Base-by-base conservation (phyloP, 2,113 vertebrate species). In the Oncorhynchus gorbuscha region DNA sequence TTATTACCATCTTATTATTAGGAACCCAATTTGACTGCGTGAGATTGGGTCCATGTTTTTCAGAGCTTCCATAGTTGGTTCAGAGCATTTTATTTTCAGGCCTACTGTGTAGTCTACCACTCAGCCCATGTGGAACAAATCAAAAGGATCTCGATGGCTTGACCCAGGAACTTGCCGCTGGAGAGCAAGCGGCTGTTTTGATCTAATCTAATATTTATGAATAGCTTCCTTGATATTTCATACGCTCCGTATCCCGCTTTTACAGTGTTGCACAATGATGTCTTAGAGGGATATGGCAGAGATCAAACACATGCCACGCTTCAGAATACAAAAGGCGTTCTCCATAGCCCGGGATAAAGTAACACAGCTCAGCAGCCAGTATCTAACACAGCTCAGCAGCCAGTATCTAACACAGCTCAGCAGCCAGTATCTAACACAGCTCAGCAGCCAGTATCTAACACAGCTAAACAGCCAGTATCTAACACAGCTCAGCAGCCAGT, bases 121-220 rank as follows among this genome's bases (percentile, higher is more conserved):
- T 81, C 74, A 80, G 86, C 69, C 80, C 79, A 84, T 84, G 77
- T 66, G 75, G 75, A 75, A 72, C 67, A 81, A 89, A 87, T 89
- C 79, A 86, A 87, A 89, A 80, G 68, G 77, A 87, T 83, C 81
- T 79, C 80, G 84, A 86, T 80, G 83, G 76, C 82, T 84, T 92
- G 89, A 93, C 90, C 89, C 86, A 75, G 84, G 85, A 89, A 86
- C 89, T 84, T 84, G 70, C 30, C 48, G 85, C 86, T 84, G 84
- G 86, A 88, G 88, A 85, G 88, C 85, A 88, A 88, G 83, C 59
- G 83, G 86, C 88, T 89, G 88, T 92, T 93, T 92, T 92, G 87
- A 90, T 91, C 88, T 90, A 87, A 92, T 93, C 91, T 89, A 91
- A 92, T 92, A 93, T 92, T 92, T 91, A 93, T 92, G 92, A 91